A percentile compares a stretch with the other conserved stretches of the same genome.
Conservation (phyloP, 2,888 invertebrate species). For the Meteorus cinctellus region DNA sequence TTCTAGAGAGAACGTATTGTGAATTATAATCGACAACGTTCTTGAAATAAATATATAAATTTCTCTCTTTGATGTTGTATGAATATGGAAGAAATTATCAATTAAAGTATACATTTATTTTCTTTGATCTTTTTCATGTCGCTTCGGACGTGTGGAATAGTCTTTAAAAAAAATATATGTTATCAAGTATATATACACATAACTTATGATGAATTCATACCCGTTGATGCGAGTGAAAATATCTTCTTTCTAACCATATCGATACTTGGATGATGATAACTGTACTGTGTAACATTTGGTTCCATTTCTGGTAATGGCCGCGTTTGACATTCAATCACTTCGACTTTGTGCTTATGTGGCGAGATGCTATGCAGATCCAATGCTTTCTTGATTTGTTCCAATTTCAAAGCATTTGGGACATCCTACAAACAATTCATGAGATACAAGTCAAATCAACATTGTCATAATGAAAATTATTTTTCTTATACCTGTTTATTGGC, state of each 20-base stretch:
- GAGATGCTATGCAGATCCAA: slow-evolving; percentile 70
- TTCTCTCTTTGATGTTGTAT: no score
- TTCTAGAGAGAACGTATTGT: no score
- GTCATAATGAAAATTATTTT: neutral
- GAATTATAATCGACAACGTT: no score
- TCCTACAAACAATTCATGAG: slow-evolving; percentile 59
- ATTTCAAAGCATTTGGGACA: slow-evolving; percentile 63
- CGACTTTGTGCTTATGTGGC: slow-evolving; percentile 69
- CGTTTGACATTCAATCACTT: slow-evolving; percentile 68
- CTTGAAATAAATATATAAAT: no score
- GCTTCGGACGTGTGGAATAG: neutral
- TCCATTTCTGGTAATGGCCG: slow-evolving; percentile 57
- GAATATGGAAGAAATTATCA: no score
- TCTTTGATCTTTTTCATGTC: neutral
- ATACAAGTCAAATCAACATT: slow-evolving; percentile 12
- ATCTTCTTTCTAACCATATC: slow-evolving; percentile 64
- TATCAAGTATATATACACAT: neutral
- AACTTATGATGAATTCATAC: slow-evolving; percentile 49
- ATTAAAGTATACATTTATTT: neutral
- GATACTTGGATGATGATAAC: slow-evolving; percentile 61
- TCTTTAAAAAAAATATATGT: slow-evolving; percentile 27
- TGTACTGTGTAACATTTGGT: slow-evolving; percentile 49
- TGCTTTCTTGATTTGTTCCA: slow-evolving; percentile 68
- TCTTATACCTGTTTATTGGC: slow-evolving; percentile 71
- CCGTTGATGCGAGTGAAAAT: slow-evolving; percentile 58